Evolutionary conservation across 1,140 invertebrate species (phyloP).

Genomic region (Papilio aristodemus): DNA sequence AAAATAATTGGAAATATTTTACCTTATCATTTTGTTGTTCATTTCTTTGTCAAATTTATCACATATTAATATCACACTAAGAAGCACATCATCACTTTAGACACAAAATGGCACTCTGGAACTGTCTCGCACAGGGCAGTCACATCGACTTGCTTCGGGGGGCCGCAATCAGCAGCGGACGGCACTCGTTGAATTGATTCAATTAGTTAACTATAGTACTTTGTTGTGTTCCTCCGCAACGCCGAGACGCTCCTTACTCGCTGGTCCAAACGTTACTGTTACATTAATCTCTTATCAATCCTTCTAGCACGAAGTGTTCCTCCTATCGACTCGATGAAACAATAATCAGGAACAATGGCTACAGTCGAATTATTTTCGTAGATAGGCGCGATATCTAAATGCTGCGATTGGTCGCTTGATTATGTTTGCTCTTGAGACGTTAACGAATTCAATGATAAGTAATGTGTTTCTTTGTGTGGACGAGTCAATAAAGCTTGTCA

Average conservation of each 20-base stretch:
- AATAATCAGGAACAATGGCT: conserved; percentile 54
- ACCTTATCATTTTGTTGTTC: conserved; percentile 27
- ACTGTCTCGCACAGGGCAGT: conserved; percentile 33
- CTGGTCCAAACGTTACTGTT: conserved; percentile 67
- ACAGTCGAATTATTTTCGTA: conserved; percentile 58
- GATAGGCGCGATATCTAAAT: conserved; percentile 62
- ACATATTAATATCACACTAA: conserved; percentile 21
- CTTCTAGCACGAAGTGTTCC: conserved; percentile 48
- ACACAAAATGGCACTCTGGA: conserved; percentile 30
- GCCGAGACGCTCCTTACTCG: conserved; percentile 54
- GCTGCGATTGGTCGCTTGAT: conserved; percentile 66
- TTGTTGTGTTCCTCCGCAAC: conserved; percentile 39
- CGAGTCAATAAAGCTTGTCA: conserved; percentile 17
- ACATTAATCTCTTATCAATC: conserved; percentile 74
- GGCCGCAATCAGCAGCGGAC: conserved; percentile 63
- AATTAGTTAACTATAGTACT: conserved; percentile 56
- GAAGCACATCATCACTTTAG: conserved; percentile 23
- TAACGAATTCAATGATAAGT: conserved; percentile 48
- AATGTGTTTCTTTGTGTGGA: conserved; percentile 65
- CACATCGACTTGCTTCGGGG: conserved; percentile 33
- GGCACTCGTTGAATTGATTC: conserved; percentile 69
- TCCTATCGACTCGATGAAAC: conserved; percentile 42
- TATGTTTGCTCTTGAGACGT: conserved; percentile 62
- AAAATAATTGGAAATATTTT: conserved; percentile 11
- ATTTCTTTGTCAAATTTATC: conserved; percentile 15